Evolutionary conservation across 37 sponge, comb jelly and placozoan genomes (phyloP).

Genomic region (Haliclona indistincta): DNA sequence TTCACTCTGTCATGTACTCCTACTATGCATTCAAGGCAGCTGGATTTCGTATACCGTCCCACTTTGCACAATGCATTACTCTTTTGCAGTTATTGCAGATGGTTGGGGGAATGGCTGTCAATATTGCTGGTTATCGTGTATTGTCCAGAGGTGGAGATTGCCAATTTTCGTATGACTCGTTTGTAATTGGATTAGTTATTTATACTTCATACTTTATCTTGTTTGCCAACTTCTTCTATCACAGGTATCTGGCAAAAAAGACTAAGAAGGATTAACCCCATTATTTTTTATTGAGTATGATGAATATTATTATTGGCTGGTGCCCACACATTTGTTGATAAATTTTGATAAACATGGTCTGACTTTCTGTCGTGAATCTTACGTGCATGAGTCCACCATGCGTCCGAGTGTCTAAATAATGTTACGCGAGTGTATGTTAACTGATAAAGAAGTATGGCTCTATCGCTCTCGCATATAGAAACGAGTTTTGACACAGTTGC

Average conservation of each 20-base stretch:
- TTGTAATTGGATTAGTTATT: constrained; percentile 41
- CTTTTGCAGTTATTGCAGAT: constrained; percentile 40
- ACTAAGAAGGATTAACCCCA: background rate
- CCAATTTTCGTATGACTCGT: background rate
- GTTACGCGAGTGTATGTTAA: too few species aligned
- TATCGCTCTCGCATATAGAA: too few species aligned
- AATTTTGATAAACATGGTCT: too few species aligned
- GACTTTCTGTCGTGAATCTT: too few species aligned
- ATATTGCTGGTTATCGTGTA: background rate
- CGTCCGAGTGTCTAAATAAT: too few species aligned
- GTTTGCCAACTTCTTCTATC: constrained; percentile 75
- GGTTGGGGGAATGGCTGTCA: constrained; percentile 28
- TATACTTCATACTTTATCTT: constrained; percentile 81
- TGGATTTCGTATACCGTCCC: background rate
- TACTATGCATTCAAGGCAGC: constrained; percentile 67
- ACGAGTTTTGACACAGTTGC: too few species aligned
- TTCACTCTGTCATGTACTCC: constrained; percentile 83
- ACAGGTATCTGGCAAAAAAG: constrained; percentile 52
- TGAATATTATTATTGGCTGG: too few species aligned
- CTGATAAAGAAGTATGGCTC: too few species aligned
- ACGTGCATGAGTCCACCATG: too few species aligned
- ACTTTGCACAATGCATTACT: constrained; percentile 20
- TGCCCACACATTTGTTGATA: too few species aligned
- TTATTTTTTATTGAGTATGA: too few species aligned
- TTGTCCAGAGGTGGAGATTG: constrained; percentile 13